Conservation (phyloP, 2,113 vertebrate genomes). For the Semicossyphus pulcher region DNA sequence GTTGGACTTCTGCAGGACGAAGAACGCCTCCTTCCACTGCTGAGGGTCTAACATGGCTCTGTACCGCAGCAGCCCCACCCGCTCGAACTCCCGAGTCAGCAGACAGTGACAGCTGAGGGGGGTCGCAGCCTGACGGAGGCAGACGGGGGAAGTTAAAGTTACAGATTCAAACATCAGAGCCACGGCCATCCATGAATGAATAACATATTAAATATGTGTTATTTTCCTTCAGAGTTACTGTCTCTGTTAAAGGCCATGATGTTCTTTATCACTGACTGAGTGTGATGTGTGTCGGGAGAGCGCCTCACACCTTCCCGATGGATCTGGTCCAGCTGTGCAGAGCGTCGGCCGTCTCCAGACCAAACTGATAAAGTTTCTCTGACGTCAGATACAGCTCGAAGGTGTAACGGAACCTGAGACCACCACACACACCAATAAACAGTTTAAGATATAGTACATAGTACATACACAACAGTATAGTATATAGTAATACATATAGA, state of each 20-base stretch:
- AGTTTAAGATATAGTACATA: too few relatives aligned
- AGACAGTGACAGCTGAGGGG: slow-evolving; percentile 94
- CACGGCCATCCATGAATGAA: too few relatives aligned
- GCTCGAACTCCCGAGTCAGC: slow-evolving; percentile 91
- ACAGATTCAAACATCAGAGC: neutral
- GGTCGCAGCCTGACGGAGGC: slow-evolving; percentile 86
- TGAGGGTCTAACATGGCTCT: slow-evolving; percentile 92
- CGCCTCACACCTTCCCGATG: slow-evolving; percentile 90
- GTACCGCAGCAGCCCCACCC: slow-evolving; percentile 90
- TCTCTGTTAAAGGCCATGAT: too few relatives aligned
- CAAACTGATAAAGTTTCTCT: slow-evolving; percentile 92
- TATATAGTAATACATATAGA: too few relatives aligned
- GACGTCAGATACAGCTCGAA: slow-evolving; percentile 91
- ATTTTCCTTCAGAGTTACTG: too few relatives aligned
- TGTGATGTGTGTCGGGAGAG: too few relatives aligned
- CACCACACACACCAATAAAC: slow-evolving; percentile 20
- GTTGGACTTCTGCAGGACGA: slow-evolving; percentile 95
- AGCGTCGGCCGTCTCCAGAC: slow-evolving; percentile 85
- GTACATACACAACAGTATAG: too few relatives aligned
- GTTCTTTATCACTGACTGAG: too few relatives aligned
- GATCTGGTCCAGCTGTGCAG: slow-evolving; percentile 92
- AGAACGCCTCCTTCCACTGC: slow-evolving; percentile 92
- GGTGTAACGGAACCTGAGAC: slow-evolving; percentile 90
- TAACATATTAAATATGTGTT: too few relatives aligned
- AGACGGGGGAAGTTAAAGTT: neutral